Evolutionary conservation across 2,113 vertebrate genomes (phyloP).

Genomic region (Lepus europaeus): DNA sequence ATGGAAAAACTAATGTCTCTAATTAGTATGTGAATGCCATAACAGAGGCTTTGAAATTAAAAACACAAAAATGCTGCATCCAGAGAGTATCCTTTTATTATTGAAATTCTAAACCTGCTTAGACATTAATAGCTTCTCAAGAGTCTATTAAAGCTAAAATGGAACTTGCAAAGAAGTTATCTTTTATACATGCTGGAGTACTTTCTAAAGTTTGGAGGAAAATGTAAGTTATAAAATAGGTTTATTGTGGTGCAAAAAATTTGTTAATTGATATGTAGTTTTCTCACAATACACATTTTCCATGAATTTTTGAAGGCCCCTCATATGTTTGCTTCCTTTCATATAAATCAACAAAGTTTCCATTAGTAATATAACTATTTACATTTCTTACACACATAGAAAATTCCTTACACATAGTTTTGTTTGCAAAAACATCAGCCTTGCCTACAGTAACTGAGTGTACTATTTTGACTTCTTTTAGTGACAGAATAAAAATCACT

Average conservation of each 20-base stretch:
- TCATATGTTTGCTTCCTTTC: constrained; percentile 23
- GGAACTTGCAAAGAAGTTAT: constrained; percentile 40
- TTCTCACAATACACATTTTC: too few relatives aligned
- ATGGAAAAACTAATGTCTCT: constrained; percentile 9
- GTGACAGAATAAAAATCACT: constrained; percentile 19
- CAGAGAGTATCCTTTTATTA: constrained; percentile 5
- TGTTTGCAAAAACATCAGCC: constrained; percentile 14
- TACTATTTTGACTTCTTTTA: not conserved
- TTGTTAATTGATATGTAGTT: too few relatives aligned
- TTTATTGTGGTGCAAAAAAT: too few relatives aligned
- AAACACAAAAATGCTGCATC: not conserved
- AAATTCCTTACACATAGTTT: constrained; percentile 41
- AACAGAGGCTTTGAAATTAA: constrained; percentile 38
- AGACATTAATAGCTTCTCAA: constrained; percentile 25
- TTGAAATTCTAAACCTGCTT: constrained; percentile 58
- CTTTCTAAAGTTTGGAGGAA: too few relatives aligned
- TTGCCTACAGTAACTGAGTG: constrained; percentile 22
- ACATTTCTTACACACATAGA: not conserved
- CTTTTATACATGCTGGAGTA: not conserved
- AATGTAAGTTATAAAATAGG: too few relatives aligned
- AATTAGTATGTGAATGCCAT: not conserved
- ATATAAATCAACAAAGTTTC: not conserved
- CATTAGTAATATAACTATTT: not conserved
- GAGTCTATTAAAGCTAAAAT: constrained; percentile 58
- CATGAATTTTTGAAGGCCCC: too few relatives aligned